Evolutionary conservation across 2,113 vertebrate genomes (phyloP).

Genomic region (Neoarius graeffei): DNA sequence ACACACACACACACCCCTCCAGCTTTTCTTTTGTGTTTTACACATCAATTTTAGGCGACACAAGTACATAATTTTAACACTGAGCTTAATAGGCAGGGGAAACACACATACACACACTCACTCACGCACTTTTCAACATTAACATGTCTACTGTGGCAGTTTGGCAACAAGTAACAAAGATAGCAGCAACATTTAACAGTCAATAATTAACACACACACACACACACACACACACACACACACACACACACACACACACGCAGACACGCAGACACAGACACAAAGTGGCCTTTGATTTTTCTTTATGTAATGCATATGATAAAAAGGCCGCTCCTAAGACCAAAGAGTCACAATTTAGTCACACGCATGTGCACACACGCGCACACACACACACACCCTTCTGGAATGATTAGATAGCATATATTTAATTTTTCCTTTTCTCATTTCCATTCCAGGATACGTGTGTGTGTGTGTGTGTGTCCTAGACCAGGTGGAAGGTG

Average conservation of each 20-base stretch:
- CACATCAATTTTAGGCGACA: background rate
- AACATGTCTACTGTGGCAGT: slow-evolving; percentile 12
- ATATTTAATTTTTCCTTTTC: background rate
- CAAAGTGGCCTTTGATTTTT: background rate
- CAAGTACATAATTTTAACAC: background rate
- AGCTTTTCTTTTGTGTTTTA: background rate
- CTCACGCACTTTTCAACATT: background rate
- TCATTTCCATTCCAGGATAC: background rate
- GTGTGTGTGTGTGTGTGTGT: slow-evolving; percentile 24
- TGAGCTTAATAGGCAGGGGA: background rate
- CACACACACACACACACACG: slow-evolving; percentile 5
- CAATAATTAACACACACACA: background rate
- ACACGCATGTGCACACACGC: background rate
- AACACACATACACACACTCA: background rate
- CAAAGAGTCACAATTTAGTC: background rate
- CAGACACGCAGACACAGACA: background rate
- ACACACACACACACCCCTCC: background rate
- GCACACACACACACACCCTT: background rate
- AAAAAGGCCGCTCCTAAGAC: background rate
- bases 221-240: background rate
- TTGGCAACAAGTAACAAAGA: slow-evolving; percentile 26
- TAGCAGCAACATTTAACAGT: slow-evolving; percentile 36
- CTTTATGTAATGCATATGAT: background rate
- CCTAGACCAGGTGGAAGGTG: slow-evolving; percentile 46
- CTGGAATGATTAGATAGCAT: slow-evolving; percentile 20